Base-by-base conservation (phyloP, 2,113 vertebrate genomes). In the Salvator merianae region DNA sequence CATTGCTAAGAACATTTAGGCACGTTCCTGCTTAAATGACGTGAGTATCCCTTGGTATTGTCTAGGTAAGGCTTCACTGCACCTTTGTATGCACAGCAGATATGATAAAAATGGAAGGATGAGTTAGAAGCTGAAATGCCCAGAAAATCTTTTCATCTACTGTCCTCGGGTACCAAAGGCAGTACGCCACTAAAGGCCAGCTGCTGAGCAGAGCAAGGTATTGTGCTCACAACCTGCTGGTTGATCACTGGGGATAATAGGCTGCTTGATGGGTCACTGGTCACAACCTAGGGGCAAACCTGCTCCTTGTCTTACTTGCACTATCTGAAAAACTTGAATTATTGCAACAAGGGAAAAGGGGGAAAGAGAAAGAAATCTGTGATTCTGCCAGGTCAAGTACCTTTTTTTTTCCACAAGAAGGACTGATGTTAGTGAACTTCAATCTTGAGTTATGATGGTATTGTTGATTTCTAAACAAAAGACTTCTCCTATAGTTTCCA, bases 241-340 rank as follows among this genome's bases (percentile, higher is more conserved):
- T 9, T 47, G 43, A 47, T 47, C 43, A 47, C 43, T 47, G 43
- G 43, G n/a, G 43, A 2, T 47, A 47, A 47, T 9, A 47, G 18
- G n/a, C 63, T 53, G 73, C 36, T 47, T 36, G 82, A 70, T 91
- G 86, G 50, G 66, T 75, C 89, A 1, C 30, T 47, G 43, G 55
- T 84, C 43, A 47, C 6, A 65, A 87, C 80, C 83, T 50, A 43
- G 59, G 77, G 85, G 81, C 90, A 79, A 38, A 50, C 16, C 22
- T 28, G 82, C 66, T 43, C 53, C 59, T 84, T 63, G 66, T 84
- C 88, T 96, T 66, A 66, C 65, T 13, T 91, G 90, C 93, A 92
- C 92, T 94, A 63, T 88, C 87, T 62, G 82, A 77, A 89, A 95
- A 92, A 93, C 91, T 91, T 94, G 91, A 95, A 94, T 86, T 88